A percentile compares a stretch with the other conserved stretches of the same genome.
Conservation (phyloP, 2,888 invertebrate species). For the Lasioglossum morio region DNA sequence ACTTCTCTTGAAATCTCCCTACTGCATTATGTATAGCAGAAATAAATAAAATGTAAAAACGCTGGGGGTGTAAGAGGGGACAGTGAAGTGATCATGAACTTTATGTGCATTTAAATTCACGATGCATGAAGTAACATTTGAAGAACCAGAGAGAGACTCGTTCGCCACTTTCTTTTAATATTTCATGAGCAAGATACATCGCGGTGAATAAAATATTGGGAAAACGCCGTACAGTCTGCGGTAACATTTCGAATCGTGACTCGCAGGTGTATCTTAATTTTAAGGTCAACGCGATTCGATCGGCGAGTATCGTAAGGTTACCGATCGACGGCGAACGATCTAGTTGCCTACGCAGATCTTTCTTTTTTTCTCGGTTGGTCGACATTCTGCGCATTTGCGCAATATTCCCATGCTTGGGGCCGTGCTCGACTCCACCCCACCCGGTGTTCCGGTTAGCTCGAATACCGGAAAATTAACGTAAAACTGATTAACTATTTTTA, state of each 20-base stretch:
- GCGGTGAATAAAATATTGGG: background rate
- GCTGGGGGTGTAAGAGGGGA: background rate
- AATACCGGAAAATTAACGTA: constrained; percentile 48
- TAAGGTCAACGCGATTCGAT: background rate
- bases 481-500: constrained; percentile 43
- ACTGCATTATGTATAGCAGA: background rate
- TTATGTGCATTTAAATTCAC: background rate
- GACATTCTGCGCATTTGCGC: constrained; percentile 43
- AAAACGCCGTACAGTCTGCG: background rate
- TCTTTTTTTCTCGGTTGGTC: constrained; percentile 19
- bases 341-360: background rate
- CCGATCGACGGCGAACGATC: constrained; percentile 14
- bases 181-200: background rate
- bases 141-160: background rate
- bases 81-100: background rate
- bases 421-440: constrained; percentile 18
- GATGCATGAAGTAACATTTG: background rate
- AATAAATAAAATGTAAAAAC: background rate
- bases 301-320: background rate
- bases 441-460: constrained; percentile 35
- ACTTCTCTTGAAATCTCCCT: background rate
- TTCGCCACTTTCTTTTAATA: background rate
- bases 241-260: background rate
- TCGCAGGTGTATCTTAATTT: background rate
- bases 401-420: constrained; percentile 35